Conservation (phyloP, 2,888 invertebrate species). For the Zaprionus lineosus region DNA sequence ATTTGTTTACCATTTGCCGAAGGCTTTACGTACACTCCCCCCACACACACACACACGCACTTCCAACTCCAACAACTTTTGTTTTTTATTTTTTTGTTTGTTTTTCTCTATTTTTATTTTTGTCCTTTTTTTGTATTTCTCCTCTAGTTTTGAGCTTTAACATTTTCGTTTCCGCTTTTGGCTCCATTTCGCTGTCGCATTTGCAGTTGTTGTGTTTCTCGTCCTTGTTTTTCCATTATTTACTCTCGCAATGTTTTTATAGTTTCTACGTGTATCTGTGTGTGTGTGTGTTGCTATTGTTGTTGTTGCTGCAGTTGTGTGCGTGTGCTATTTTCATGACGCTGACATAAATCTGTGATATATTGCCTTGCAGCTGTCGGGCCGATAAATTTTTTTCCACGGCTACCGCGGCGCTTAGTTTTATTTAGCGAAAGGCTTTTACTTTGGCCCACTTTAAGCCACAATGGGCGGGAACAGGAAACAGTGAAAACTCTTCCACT, state of each 20-base stretch:
- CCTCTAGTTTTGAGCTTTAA: conserved; percentile 33
- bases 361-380: conserved; percentile 62
- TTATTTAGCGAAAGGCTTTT: conserved; percentile 55
- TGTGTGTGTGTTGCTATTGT: conserved; percentile 11
- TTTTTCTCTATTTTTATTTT: conserved; percentile 29
- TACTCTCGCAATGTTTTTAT: conserved; percentile 37
- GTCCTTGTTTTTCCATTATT: conserved; percentile 16
- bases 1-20: conserved; percentile 64
- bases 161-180: conserved; percentile 44
- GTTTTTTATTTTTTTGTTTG: conserved; percentile 8
- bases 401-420: conserved; percentile 40
- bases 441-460: too few species aligned
- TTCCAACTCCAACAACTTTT: conserved; percentile 13
- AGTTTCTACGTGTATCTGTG: conserved; percentile 27
- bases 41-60: conserved; percentile 8
- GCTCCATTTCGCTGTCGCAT: conserved; percentile 30
- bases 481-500: too few species aligned
- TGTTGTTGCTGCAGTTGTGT: conserved; percentile 30
- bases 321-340: conserved; percentile 59
- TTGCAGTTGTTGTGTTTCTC: conserved; percentile 27
- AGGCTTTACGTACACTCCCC: neutral
- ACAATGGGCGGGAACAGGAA: too few species aligned
- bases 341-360: conserved; percentile 76
- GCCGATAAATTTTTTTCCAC: conserved; percentile 51
- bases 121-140: neutral